phyloP scores from a whole-genome alignment of 2,888 invertebrate species.

The Brachyopa scutellaris region DNA sequence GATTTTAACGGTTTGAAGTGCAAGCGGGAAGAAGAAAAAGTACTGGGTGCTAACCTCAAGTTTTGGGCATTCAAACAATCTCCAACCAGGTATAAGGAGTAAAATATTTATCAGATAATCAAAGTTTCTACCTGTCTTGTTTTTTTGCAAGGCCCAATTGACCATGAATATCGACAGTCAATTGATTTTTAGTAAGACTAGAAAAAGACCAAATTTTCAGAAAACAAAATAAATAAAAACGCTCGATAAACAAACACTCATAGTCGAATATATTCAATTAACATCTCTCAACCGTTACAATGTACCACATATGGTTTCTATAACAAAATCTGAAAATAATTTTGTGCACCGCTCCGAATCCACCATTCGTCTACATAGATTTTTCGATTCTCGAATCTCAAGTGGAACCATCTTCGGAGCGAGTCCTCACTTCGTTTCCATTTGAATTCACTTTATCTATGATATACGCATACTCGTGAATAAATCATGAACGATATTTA shows the following conservation, averaged over 20 bases:
- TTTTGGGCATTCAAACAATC: no score
- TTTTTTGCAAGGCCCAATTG: no score
- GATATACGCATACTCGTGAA: no score
- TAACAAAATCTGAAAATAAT: slow-evolving; percentile 61
- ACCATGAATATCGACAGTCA: no score
- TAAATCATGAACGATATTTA: slow-evolving; percentile 30
- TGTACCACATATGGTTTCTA: slow-evolving; percentile 60
- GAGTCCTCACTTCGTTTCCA: background rate
- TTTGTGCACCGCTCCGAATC: background rate
- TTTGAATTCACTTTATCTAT: slow-evolving; percentile 21
- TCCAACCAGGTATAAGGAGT: no score
- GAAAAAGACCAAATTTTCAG: no score
- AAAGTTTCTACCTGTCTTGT: no score
- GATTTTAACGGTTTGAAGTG: no score
- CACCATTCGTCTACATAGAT: background rate
- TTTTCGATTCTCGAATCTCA: background rate
- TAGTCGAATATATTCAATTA: slow-evolving; percentile 53
- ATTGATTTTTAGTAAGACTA: no score
- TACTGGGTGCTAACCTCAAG: no score
- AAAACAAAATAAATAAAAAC: slow-evolving; percentile 2
- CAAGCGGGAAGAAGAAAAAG: no score
- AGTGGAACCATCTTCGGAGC: background rate
- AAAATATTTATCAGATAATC: no score
- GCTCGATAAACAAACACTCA: slow-evolving; percentile 34
- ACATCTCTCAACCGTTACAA: slow-evolving; percentile 55